Evolutionary conservation across 2,888 invertebrate species (phyloP), one percentile per base, ranked within the genome.

Genomic region (Argynnis bischoffii): DNA sequence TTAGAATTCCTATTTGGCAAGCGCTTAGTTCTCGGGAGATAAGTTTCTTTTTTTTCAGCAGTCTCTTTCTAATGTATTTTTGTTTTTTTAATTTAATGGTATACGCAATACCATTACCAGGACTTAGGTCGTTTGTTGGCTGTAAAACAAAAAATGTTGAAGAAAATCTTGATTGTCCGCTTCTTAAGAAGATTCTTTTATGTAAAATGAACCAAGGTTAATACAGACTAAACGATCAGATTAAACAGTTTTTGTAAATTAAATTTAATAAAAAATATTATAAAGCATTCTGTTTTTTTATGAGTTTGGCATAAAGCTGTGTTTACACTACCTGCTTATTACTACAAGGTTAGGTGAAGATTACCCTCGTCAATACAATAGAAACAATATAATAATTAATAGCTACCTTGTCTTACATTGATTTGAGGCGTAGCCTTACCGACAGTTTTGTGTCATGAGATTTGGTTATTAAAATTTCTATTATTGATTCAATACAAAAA

Each of bases 1-100:
- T 88, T 84, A 82, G 84, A 84, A 87, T 82, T 84, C 78, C 79
- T 71, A 80, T 82, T 81, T 77, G 74, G 66, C 68, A 71, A 72
- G 68, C 72, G 72, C 72, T 75, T 71, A 74, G 69, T 72, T 69
- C 66, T 70, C 4, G 5, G 8, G 21, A 35, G 4, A 48, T 60
- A 50, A 15, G 47, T 31, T 26, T n/a, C 11, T 60, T 60, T 61
- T 35, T n/a, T 16, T 16, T 51, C n/a, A 13, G 16, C 16, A 53
- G 18, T 51, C 15, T 35, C 64, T 69, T 69, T 69, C 56, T 67
- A 71, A 69, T 64, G 64, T 61, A 71, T 66, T 59, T 72, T 66
- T 64, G 55, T 71, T 74, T 75, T n/a, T 73, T 74, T 67, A 72
- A 72, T 72, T 63, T 71, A 71, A 71, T 64, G 64, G 69, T 69